Evolutionary conservation across 2,113 vertebrate species (phyloP).

Genomic region (Urocynchramus pylzowi): DNA sequence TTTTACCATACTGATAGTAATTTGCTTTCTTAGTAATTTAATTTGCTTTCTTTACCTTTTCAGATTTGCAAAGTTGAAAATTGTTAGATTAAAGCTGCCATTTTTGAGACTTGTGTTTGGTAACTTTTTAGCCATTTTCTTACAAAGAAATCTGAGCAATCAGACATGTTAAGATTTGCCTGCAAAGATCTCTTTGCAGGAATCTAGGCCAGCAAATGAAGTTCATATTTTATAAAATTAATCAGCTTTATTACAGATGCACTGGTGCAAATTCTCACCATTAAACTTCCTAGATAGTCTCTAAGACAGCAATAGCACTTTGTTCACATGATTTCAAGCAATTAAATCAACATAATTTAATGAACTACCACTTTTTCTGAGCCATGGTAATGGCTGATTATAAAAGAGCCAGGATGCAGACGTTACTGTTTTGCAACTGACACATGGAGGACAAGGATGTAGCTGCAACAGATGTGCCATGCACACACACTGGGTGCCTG

Average conservation of each 20-base stretch:
- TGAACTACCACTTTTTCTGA: not conserved
- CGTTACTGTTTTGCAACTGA: rapidly evolving
- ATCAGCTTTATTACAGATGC: not conserved
- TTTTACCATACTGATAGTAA: not conserved
- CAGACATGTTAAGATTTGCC: not conserved
- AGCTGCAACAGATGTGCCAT: rapidly evolving
- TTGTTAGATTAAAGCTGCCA: not conserved
- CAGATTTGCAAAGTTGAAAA: not conserved
- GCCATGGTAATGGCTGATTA: not conserved
- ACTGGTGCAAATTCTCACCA: not conserved
- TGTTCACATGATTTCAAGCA: not conserved
- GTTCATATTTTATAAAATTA: not conserved
- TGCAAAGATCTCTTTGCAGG: not conserved
- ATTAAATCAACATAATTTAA: not conserved
- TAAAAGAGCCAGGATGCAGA: not conserved
- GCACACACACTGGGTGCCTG: too few relatives aligned
- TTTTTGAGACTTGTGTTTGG: not conserved
- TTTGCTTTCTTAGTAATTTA: not conserved
- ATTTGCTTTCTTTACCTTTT: not conserved
- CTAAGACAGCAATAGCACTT: not conserved
- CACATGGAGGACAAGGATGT: rapidly evolving
- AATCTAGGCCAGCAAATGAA: not conserved
- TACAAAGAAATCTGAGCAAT: not conserved
- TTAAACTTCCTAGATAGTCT: not conserved
- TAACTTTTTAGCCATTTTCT: not conserved